These are phyloP conservation scores for Trypoxylon attenuatum DNA, from an alignment of 2,888 invertebrate species.

Conservation along the genomic window DNA sequence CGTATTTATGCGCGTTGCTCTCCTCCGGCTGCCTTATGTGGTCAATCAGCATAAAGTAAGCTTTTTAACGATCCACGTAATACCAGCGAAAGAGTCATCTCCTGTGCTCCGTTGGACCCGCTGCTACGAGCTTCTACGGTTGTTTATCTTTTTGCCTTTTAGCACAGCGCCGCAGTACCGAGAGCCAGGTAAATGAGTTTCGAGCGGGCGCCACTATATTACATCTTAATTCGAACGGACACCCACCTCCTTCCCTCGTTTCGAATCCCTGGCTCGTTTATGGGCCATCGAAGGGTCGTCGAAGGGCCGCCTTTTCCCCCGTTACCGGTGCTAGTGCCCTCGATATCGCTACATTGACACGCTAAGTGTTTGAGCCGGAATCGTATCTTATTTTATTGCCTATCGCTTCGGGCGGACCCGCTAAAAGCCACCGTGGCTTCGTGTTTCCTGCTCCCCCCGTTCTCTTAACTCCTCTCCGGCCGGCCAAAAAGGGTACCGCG, in stretches of 20 bases:
- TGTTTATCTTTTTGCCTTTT: slow-evolving; percentile 51
- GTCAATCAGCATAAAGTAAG: slow-evolving; percentile 65
- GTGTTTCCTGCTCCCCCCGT: no score
- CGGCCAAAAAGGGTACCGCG: neutral
- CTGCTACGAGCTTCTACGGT: no score
- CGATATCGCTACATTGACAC: slow-evolving; percentile 44
- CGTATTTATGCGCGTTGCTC: slow-evolving; percentile 37
- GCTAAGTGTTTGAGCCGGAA: slow-evolving; percentile 36
- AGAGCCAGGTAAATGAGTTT: slow-evolving; percentile 51
- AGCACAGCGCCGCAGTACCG: no score
- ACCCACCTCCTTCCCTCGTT: slow-evolving; percentile 23
- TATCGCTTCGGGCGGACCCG: slow-evolving; percentile 19
- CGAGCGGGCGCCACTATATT: slow-evolving; percentile 44
- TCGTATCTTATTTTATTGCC: slow-evolving; percentile 42
- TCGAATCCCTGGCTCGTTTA: slow-evolving; percentile 34
- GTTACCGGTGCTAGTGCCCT: slow-evolving; percentile 10
- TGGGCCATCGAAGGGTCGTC: slow-evolving; percentile 13
- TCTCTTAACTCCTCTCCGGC: slow-evolving; percentile 8
- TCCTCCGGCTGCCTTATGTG: slow-evolving; percentile 35
- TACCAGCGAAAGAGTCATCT: slow-evolving; percentile 60
- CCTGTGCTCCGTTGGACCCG: slow-evolving; percentile 33
- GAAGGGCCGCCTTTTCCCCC: slow-evolving; percentile 5
- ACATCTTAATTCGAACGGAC: slow-evolving; percentile 51
- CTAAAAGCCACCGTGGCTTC: slow-evolving; percentile 32
- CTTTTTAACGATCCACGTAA: slow-evolving; percentile 64